These are phyloP conservation scores for Cetoscarus ocellatus DNA, from an alignment of 2,797 vertebrate species.

Conservation along the genomic window DNA sequence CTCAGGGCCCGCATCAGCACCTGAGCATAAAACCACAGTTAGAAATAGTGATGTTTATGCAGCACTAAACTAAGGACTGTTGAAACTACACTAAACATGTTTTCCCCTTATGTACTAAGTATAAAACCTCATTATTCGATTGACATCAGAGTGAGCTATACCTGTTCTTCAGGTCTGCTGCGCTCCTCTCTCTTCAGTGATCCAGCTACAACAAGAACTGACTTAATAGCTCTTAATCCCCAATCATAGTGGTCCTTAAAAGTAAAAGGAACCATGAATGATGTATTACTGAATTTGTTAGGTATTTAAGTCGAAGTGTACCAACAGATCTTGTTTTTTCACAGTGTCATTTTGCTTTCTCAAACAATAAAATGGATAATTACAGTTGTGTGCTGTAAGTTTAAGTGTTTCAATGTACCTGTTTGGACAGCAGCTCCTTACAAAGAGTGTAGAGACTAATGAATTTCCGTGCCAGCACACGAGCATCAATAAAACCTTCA, in stretches of 20 bases:
- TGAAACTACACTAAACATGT: background rate
- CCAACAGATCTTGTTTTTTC: no score
- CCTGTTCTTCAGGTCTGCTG: conserved; percentile 86
- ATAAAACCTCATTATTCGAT: background rate
- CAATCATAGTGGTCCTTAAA: conserved; percentile 86
- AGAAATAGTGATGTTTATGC: background rate
- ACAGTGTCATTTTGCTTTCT: background rate
- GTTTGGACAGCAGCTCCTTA: conserved; percentile 86
- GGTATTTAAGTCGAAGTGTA: no score
- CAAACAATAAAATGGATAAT: background rate
- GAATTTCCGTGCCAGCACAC: conserved; percentile 86
- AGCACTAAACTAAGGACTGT: background rate
- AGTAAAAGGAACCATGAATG: background rate
- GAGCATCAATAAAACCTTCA: conserved; percentile 86
- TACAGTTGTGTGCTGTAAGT: background rate
- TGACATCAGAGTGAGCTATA: conserved; percentile 34
- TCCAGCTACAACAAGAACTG: conserved; percentile 85
- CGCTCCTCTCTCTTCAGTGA: conserved; percentile 85
- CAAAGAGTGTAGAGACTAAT: conserved; percentile 87
- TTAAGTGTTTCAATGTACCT: conserved; percentile 61
- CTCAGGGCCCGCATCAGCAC: conserved; percentile 88
- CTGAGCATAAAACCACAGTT: conserved; percentile 49
- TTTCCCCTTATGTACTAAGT: background rate
- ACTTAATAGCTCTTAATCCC: conserved; percentile 87
- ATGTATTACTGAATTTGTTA: background rate